Evolutionary conservation across 2,888 invertebrate species (phyloP).

Genomic region (Tillus elongatus): DNA sequence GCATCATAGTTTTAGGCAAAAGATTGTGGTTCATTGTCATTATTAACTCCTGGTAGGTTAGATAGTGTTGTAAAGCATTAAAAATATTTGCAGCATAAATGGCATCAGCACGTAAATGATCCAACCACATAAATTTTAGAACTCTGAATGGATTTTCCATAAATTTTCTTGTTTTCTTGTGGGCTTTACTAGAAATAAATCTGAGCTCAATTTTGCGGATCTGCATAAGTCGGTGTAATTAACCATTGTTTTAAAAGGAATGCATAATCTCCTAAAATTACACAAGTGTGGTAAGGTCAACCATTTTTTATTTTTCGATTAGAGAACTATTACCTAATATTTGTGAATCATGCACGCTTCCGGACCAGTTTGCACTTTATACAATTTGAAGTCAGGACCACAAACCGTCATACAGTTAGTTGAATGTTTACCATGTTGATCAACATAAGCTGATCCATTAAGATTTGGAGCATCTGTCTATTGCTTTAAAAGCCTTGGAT

Average conservation of each 20-base stretch:
- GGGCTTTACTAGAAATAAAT: no score
- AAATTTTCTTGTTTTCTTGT: background rate
- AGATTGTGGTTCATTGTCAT: no score
- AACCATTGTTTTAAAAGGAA: no score
- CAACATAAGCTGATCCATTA: constrained; percentile 23
- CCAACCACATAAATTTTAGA: background rate
- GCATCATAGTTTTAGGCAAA: background rate
- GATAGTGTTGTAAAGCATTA: constrained; percentile 1
- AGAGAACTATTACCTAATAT: no score
- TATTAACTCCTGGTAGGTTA: constrained; percentile 1
- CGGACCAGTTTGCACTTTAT: constrained; percentile 20
- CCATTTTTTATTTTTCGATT: no score
- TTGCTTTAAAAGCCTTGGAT: no score
- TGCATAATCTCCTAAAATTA: constrained; percentile 6
- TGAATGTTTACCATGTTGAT: constrained; percentile 24
- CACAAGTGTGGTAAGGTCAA: background rate
- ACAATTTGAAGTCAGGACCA: constrained; percentile 20
- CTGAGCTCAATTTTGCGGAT: no score
- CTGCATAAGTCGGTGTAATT: constrained; percentile 2
- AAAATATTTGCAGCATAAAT: constrained; percentile 5
- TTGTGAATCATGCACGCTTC: constrained; percentile 22
- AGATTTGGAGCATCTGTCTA: no score
- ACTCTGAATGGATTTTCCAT: background rate
- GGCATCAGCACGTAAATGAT: background rate
- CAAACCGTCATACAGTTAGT: constrained; percentile 22